These are phyloP conservation scores for Perca flavescens DNA, from an alignment of 2,113 vertebrate genomes.

Conservation along the genomic window DNA sequence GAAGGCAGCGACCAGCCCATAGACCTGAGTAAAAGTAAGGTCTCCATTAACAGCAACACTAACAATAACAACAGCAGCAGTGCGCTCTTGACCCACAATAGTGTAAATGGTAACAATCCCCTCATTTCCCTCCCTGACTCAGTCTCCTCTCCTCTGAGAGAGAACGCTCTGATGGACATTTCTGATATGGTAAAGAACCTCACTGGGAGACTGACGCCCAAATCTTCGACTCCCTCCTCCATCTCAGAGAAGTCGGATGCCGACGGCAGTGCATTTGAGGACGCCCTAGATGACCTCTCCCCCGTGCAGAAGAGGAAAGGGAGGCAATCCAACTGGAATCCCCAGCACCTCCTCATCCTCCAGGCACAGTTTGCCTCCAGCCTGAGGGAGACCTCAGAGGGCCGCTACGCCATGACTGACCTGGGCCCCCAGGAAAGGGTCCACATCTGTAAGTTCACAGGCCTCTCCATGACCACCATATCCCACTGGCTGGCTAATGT, in stretches of 20 bases:
- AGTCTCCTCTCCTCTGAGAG: conserved; percentile 89
- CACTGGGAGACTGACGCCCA: conserved; percentile 96
- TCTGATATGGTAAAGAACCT: conserved; percentile 99
- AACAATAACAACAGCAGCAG: conserved; percentile 87
- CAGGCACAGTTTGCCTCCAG: conserved; percentile 98
- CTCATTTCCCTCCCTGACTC: conserved; percentile 87
- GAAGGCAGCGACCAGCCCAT: conserved; percentile 95
- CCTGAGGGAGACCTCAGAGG: conserved; percentile 95
- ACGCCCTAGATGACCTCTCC: conserved; percentile 94
- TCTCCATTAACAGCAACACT: conserved; percentile 87
- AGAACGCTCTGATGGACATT: conserved; percentile 98
- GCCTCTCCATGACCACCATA: conserved; percentile 99
- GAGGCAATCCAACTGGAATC: conserved; percentile 99
- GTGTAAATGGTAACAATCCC: conserved; percentile 82
- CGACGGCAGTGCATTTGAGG: conserved; percentile 95
- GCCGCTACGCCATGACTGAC: conserved; percentile 98
- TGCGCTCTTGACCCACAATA: conserved; percentile 64
- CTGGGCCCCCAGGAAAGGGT: conserved; percentile 98
- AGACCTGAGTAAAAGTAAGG: conserved; percentile 97
- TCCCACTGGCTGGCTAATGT: conserved; percentile 99
- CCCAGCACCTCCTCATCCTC: conserved; percentile 97
- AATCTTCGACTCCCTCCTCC: conserved; percentile 96
- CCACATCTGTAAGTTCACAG: conserved; percentile 99
- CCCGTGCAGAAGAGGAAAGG: conserved; percentile 98
- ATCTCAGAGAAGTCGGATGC: conserved; percentile 98